Base-by-base conservation (phyloP, 64 coral and sea anemone species). In the Acropora tenuis region DNA sequence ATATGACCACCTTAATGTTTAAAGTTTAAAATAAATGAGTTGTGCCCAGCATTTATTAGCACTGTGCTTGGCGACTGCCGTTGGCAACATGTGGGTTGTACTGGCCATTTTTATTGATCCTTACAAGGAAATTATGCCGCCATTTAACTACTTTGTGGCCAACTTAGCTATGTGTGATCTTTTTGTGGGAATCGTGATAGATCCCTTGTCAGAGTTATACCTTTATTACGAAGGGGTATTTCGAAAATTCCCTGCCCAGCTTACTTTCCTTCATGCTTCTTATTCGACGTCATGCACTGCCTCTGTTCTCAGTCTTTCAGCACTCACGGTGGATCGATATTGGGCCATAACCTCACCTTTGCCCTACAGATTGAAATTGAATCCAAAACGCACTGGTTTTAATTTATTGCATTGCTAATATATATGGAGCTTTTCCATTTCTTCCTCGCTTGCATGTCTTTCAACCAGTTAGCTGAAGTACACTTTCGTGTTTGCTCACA, bases 271-370 rank as follows among this genome's bases (percentile, higher is more conserved):
- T 58, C 9, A 90, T 19, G 80, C 95, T 63, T 52, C 82, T 11
- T 98, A 92, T 78, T 98, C 93, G 48, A 94, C 95, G 8, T 92
- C 96, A 1, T 93, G 93, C 13, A 98, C 93, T 48, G 86, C 96
- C 11, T 98, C 96, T 1, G 88, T 98, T 11, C 50, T 98, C 11
- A 98, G 96, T 20, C 67, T 98, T 2, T 90, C 89, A 45, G 89
- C 93, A 15, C 77, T 98, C 47, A 88, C 93, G 10, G 80, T 98
- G 13, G 96, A 98, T 67, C 75, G 96, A 79, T 95, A 88, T 60
- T 43, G 89, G 1, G 94, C 90, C 2, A 96, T 96, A 71, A 75
- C 86, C 18, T 80, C 87, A 43, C 94, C 94, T 5, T 41, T 93
- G 6, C 49, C 92, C 7, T 96, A 93, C 73, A 68, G 90, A 67